phyloP scores from a whole-genome alignment of 2,888 invertebrate species.

The Coenonympha arcania region DNA sequence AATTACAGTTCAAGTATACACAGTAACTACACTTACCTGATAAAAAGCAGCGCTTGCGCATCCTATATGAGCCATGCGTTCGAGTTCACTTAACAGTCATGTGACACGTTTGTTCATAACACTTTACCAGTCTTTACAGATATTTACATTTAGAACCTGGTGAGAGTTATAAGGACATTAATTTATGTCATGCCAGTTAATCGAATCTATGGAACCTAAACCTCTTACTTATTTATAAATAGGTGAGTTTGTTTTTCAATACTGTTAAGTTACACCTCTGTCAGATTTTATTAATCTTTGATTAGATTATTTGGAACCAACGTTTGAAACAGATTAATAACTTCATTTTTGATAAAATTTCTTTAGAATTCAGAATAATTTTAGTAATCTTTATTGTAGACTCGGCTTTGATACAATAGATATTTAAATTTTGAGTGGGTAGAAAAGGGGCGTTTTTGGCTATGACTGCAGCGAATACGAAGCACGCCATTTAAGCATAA shows the following conservation, averaged over 20 bases:
- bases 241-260: no score
- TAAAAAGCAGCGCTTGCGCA: slow-evolving; percentile 47
- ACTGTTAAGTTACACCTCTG: no score
- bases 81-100: slow-evolving; percentile 37
- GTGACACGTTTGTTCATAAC: slow-evolving; percentile 19
- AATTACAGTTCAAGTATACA: no score
- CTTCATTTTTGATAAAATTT: no score
- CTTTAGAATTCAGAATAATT: no score
- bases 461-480: background rate
- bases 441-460: background rate
- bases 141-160: slow-evolving; percentile 3
- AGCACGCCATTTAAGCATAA: background rate
- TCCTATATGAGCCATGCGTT: slow-evolving; percentile 50
- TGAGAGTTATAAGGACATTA: background rate
- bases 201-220: background rate
- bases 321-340: no score
- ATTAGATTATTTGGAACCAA: no score
- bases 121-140: slow-evolving; percentile 5
- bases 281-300: no score
- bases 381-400: no score
- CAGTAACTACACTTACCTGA: slow-evolving; percentile 51
- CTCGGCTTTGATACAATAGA: no score
- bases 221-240: no score
- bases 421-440: no score
- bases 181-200: background rate